These are phyloP conservation scores for Chaetodon trifasciatus DNA, from an alignment of 2,797 vertebrate genomes.

Conservation along the genomic window DNA sequence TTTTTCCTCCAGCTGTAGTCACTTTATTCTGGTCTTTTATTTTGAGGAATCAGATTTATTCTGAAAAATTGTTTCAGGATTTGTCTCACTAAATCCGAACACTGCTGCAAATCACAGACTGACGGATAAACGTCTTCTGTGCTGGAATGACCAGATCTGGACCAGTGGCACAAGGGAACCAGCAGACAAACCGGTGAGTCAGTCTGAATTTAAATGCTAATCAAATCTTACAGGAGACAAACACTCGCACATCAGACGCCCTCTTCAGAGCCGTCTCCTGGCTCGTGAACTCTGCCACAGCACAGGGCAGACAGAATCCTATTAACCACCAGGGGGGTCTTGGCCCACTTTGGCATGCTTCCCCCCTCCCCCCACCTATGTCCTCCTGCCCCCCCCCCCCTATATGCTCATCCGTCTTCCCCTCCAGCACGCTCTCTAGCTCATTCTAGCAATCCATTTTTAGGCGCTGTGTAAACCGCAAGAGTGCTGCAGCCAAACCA, in stretches of 20 bases:
- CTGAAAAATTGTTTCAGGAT: background rate
- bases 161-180: slow-evolving; percentile 24
- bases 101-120: background rate
- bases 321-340: slow-evolving; percentile 72
- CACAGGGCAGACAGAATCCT: slow-evolving; percentile 78
- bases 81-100: background rate
- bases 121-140: background rate
- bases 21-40: background rate
- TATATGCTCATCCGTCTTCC: slow-evolving; percentile 67
- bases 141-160: background rate
- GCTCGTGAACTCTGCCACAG: slow-evolving; percentile 70
- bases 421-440: slow-evolving; percentile 57
- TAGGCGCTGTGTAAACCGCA: slow-evolving; percentile 74
- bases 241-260: slow-evolving; percentile 59
- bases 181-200: slow-evolving; percentile 18
- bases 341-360: slow-evolving; percentile 73
- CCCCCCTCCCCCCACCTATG: slow-evolving; percentile 69
- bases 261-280: slow-evolving; percentile 56
- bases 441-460: slow-evolving; percentile 77
- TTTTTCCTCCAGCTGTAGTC: background rate
- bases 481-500: slow-evolving; percentile 74
- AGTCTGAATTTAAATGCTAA: slow-evolving; percentile 64
- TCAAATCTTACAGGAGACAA: slow-evolving; percentile 60
- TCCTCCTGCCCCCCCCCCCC: slow-evolving; percentile 45
- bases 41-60: background rate